phyloP scores from a whole-genome alignment of 2,888 invertebrate genomes.

The Agrilus biguttatus region DNA sequence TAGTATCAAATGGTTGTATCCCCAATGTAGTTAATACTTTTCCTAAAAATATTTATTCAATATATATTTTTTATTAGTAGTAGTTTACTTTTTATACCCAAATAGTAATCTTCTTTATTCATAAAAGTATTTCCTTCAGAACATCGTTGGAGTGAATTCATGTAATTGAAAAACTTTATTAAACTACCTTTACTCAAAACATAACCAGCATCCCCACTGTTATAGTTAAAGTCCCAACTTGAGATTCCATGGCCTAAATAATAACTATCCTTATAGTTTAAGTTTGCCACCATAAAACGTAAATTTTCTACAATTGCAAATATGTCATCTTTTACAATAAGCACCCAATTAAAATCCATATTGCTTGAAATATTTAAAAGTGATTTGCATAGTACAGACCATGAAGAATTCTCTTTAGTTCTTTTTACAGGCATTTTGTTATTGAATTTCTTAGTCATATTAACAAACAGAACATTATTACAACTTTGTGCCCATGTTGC shows the following conservation, averaged over 20 bases:
- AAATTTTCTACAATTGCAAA: slow-evolving; percentile 42
- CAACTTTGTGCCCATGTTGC: slow-evolving; percentile 27
- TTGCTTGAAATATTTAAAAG: slow-evolving; percentile 14
- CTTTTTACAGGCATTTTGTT: slow-evolving; percentile 17
- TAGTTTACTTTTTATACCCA: slow-evolving; percentile 3
- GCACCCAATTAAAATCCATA: slow-evolving; percentile 32
- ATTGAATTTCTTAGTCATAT: slow-evolving; percentile 13
- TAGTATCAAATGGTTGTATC: slow-evolving; percentile 36
- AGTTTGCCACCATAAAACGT: slow-evolving; percentile 32
- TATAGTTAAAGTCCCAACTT: slow-evolving; percentile 40
- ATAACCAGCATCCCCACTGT: slow-evolving; percentile 40
- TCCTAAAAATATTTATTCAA: slow-evolving; percentile 24
- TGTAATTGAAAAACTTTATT: slow-evolving; percentile 25
- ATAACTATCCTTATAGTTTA: slow-evolving; percentile 29
- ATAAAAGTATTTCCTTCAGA: slow-evolving; percentile 5
- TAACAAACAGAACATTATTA: slow-evolving; percentile 18
- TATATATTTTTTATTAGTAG: not conserved
- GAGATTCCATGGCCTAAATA: slow-evolving; percentile 40
- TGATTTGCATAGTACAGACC: slow-evolving; percentile 22
- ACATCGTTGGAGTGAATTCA: slow-evolving; percentile 31
- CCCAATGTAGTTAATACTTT: slow-evolving; percentile 36
- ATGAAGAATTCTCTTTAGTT: slow-evolving; percentile 20
- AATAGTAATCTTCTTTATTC: slow-evolving; percentile 9
- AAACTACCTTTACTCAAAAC: slow-evolving; percentile 37
- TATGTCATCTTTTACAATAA: slow-evolving; percentile 39